phyloP scores from a whole-genome alignment of 1,140 invertebrate genomes.

The Bradynema listronoti region DNA sequence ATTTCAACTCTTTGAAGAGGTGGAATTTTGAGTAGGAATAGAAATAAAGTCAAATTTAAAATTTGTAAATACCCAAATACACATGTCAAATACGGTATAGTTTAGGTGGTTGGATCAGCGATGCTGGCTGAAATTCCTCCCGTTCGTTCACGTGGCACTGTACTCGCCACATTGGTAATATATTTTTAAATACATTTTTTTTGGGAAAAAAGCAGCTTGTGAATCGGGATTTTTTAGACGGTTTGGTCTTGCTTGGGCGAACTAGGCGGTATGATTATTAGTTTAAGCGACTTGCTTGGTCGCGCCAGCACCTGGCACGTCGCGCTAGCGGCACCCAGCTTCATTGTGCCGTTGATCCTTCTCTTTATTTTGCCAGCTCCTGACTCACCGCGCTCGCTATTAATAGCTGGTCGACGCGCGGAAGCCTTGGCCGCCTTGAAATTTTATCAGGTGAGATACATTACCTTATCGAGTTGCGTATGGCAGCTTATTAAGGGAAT shows the following conservation, averaged over 20 bases:
- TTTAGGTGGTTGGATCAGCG: slow-evolving; percentile 33
- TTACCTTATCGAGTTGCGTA: too few relatives aligned
- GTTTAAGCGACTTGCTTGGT: slow-evolving; percentile 26
- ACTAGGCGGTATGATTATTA: slow-evolving; percentile 33
- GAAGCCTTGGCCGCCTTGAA: slow-evolving; percentile 29
- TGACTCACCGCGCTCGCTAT: slow-evolving; percentile 31
- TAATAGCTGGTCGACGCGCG: slow-evolving; percentile 23
- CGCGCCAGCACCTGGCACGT: slow-evolving; percentile 25
- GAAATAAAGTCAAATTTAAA: too few relatives aligned
- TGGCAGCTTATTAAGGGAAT: too few relatives aligned
- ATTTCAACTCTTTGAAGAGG: too few relatives aligned
- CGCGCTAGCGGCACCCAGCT: slow-evolving; percentile 24
- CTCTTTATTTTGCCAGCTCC: slow-evolving; percentile 20
- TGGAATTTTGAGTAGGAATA: too few relatives aligned
- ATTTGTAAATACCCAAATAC: too few relatives aligned
- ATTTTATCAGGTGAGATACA: slow-evolving; percentile 34
- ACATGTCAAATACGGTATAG: too few relatives aligned
- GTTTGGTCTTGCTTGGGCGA: slow-evolving; percentile 43
- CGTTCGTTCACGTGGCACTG: slow-evolving; percentile 28
- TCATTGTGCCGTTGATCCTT: slow-evolving; percentile 31
- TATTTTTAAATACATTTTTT: background rate
- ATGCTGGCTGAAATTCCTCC: slow-evolving; percentile 40
- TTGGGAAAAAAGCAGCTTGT: background rate
- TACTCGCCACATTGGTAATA: slow-evolving; percentile 38
- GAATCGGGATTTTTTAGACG: slow-evolving; percentile 19